Conservation (phyloP, 2,113 vertebrate genomes). For the Festucalex cinctus region DNA sequence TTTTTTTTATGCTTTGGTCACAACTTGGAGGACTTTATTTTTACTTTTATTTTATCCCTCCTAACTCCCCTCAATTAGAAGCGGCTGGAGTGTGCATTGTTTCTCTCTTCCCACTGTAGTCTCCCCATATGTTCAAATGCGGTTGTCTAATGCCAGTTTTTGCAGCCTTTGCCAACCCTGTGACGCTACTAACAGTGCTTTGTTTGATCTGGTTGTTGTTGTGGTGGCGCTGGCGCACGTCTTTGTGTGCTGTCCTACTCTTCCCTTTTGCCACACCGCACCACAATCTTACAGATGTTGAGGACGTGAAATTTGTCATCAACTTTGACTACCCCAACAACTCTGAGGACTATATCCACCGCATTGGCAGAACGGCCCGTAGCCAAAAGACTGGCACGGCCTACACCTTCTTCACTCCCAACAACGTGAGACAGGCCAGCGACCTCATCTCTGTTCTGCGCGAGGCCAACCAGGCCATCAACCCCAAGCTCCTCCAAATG, state of each 20-base stretch:
- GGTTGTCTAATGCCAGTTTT: conserved; percentile 74
- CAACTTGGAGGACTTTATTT: conserved; percentile 42
- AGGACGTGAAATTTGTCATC: conserved; percentile 99
- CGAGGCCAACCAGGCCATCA: conserved; percentile 99
- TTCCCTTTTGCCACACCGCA: conserved; percentile 88
- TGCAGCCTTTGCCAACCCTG: conserved; percentile 72
- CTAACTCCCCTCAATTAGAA: conserved; percentile 40
- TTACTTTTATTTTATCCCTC: background rate
- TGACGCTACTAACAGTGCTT: conserved; percentile 80
- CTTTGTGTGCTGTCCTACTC: conserved; percentile 57
- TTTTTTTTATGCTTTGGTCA: conserved; percentile 8
- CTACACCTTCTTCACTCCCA: conserved; percentile 99
- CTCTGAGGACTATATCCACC: conserved; percentile 99
- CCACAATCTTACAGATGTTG: conserved; percentile 97
- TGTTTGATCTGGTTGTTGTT: conserved; percentile 96
- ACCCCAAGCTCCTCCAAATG: conserved; percentile 98
- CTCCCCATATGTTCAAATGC: conserved; percentile 56
- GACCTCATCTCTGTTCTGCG: conserved; percentile 99
- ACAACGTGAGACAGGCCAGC: conserved; percentile 97
- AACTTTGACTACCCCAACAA: conserved; percentile 99
- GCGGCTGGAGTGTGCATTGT: conserved; percentile 78
- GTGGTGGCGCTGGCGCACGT: conserved; percentile 86
- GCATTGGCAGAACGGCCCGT: conserved; percentile 98
- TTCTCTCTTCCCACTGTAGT: conserved; percentile 76
- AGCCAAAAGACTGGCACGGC: conserved; percentile 99